Conservation (phyloP, 2,113 vertebrate genomes). For the Prinia subflava region DNA sequence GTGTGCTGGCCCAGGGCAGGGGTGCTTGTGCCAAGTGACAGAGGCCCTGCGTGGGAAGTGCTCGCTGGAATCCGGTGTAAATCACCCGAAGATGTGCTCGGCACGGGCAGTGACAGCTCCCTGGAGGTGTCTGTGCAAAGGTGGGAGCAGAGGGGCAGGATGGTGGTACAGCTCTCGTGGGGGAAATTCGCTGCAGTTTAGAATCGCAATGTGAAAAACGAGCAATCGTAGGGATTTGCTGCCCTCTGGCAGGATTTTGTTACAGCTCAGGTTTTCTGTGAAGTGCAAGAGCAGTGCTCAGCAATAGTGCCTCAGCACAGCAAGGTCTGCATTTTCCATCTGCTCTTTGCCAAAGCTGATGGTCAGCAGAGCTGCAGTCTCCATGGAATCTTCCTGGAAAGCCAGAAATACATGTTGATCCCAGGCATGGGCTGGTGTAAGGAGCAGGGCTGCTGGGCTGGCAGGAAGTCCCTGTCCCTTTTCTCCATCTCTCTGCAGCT, state of each 20-base stretch:
- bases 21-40: background rate
- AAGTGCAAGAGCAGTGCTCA: background rate
- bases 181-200: background rate
- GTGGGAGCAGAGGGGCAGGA: background rate
- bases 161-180: background rate
- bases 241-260: slow-evolving; percentile 46
- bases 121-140: background rate
- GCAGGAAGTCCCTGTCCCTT: background rate
- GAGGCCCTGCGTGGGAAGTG: background rate
- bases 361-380: background rate
- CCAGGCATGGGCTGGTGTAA: background rate
- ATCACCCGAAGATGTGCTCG: background rate
- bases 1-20: rapidly evolving
- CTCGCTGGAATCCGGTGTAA: background rate
- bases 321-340: background rate
- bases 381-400: background rate
- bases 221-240: slow-evolving; percentile 12
- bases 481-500: background rate
- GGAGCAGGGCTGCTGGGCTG: background rate
- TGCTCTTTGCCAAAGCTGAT: background rate
- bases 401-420: background rate
- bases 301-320: background rate
- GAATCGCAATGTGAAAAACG: background rate
- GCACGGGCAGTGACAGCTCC: background rate
- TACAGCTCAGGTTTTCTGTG: background rate